A percentile compares a stretch with the other conserved stretches of the same genome.
Conservation (phyloP, 1,140 invertebrate species). For the Drosophila pachea region DNA sequence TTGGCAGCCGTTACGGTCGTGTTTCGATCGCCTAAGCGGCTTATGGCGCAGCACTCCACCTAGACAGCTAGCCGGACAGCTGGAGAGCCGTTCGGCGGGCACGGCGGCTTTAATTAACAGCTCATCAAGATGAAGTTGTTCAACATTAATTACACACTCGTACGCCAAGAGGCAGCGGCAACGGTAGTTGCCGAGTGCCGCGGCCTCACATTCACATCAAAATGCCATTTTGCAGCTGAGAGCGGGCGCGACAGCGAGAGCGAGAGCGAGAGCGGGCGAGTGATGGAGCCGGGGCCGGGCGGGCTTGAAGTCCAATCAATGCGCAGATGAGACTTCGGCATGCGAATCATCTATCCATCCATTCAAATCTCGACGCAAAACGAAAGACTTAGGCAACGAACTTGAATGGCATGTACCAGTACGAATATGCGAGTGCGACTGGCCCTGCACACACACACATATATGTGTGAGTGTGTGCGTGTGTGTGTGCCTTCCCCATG, state of each 20-base stretch:
- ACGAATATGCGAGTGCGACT: not conserved
- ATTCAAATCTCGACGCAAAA: conserved; percentile 40
- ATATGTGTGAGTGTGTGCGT: conserved; percentile 2
- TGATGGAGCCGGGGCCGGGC: not conserved
- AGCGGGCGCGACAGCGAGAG: conserved; percentile 2
- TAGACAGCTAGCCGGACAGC: conserved; percentile 17
- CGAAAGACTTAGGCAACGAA: conserved; percentile 70
- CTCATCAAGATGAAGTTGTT: conserved; percentile 72
- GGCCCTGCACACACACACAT: too few relatives aligned
- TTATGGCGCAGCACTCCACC: conserved; percentile 36
- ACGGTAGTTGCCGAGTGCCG: conserved; percentile 20
- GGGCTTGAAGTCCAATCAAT: conserved; percentile 31
- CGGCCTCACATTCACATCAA: conserved; percentile 43
- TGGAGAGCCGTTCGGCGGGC: not conserved
- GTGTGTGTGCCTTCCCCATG: not conserved
- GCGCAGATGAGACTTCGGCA: conserved; percentile 38
- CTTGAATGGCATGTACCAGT: conserved; percentile 24
- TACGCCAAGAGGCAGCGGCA: conserved; percentile 27
- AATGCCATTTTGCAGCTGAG: conserved; percentile 40
- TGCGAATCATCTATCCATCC: conserved; percentile 45
- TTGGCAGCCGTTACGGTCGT: conserved; percentile 45
- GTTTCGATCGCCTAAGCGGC: conserved; percentile 58
- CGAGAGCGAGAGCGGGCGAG: conserved; percentile 1
- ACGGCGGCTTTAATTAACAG: conserved; percentile 68
- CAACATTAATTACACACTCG: conserved; percentile 61